Evolutionary conservation across 2,113 vertebrate genomes (phyloP), one percentile per base, ranked within the genome.

Genomic region (Aix galericulata): DNA sequence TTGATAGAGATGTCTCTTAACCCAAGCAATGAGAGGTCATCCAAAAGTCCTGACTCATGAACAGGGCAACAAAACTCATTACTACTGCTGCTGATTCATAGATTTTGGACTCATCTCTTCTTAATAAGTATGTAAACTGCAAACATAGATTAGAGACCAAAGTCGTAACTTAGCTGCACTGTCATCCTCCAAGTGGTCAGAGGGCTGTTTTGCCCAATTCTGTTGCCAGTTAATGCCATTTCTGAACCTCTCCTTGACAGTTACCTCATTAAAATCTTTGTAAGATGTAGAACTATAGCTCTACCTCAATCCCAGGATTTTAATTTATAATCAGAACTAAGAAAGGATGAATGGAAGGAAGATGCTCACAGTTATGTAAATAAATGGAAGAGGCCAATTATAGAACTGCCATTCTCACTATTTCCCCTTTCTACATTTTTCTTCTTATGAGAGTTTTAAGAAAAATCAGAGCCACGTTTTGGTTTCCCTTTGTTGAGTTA

Each of bases 311-410:
- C n/a, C 50, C 29, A 78, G 50, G 71, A 66, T 67, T 91, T 83
- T 53, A 91, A 59, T 76, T 87, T 56, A 58, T 73, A 77, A 87
- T 86, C 53, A 17, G 31, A 85, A 79, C 84, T 76, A 11, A 15
- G 26, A 91, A 48, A 86, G 38, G 64, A 91, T 90, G 81, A 95
- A 95, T 82, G 62, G 73, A 95, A 93, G 93, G 93, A 95, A 93
- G 73, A 93, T 93, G 90, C 56, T 95, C 56, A 32, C 60, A 69
- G 60, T 93, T 93, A 94, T 92, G 79, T 82, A 96, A 89, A 89
- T 81, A 94, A 86, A 94, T 78, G 52, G 48, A 67, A 80, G 50
- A 60, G 31, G 74, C 38, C 87, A 91, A 82, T 83, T 92, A 94
- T 77, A 96, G 92, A 87, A 92, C 67, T 86, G 82, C 32, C 64